These are phyloP conservation scores for Anolis carolinensis DNA, from an alignment of 2,113 vertebrate species.

Conservation along the genomic window DNA sequence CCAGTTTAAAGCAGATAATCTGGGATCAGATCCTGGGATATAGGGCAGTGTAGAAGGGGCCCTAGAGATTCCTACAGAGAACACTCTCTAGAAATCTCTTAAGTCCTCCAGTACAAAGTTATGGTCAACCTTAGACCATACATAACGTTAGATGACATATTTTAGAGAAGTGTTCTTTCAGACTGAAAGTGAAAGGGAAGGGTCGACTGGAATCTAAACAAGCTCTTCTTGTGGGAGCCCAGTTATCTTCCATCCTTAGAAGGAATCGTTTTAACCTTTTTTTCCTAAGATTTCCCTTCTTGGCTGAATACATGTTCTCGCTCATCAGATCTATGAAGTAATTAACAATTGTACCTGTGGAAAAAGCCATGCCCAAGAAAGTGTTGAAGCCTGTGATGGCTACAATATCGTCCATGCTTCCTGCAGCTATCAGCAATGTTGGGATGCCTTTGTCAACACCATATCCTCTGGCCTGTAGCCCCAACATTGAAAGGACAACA, in stretches of 20 bases:
- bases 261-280: not conserved
- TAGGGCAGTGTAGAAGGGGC: too few species aligned
- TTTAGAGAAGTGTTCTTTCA: too few species aligned
- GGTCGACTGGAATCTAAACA: not conserved
- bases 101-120: too few species aligned
- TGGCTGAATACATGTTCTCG: too few species aligned
- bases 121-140: too few species aligned
- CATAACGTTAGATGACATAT: too few species aligned
- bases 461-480: conserved; percentile 86
- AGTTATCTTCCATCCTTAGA: not conserved
- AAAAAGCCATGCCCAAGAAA: conserved; percentile 90
- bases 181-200: too few species aligned
- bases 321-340: not conserved
- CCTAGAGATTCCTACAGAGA: too few species aligned
- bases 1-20: too few species aligned
- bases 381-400: conserved; percentile 85
- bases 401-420: conserved; percentile 92
- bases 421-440: conserved; percentile 93
- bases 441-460: conserved; percentile 92
- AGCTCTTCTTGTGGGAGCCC: not conserved
- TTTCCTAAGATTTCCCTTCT: not conserved
- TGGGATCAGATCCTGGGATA: too few species aligned
- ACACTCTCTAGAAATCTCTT: too few species aligned
- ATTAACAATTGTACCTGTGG: conserved; percentile 79
- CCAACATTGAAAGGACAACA: conserved; percentile 93